Conservation (phyloP, 2,797 vertebrate species). For the Hapalemur alaotrensis region DNA sequence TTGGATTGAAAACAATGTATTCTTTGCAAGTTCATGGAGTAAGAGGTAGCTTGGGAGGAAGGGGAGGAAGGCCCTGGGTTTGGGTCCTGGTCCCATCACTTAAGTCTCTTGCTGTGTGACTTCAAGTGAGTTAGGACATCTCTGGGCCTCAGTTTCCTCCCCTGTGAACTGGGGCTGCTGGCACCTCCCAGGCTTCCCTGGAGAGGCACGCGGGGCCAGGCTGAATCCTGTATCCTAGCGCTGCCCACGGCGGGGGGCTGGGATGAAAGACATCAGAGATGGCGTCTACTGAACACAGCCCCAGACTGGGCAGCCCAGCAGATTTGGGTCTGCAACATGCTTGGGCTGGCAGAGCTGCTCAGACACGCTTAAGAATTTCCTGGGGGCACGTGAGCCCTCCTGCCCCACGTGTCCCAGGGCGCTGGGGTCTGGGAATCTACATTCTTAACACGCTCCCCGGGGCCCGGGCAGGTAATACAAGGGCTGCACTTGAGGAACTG, state of each 20-base stretch:
- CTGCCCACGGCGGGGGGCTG: fast-evolving
- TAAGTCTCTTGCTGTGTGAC: neutral
- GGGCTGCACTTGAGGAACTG: neutral
- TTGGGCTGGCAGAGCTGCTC: neutral
- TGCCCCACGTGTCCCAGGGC: neutral
- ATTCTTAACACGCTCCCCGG: neutral
- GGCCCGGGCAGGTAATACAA: neutral
- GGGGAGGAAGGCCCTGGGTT: neutral
- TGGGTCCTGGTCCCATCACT: neutral
- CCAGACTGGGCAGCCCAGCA: neutral
- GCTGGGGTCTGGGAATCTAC: neutral
- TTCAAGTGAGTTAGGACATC: neutral
- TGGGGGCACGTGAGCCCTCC: neutral
- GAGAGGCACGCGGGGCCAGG: neutral
- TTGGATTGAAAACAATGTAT: neutral
- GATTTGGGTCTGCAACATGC: neutral
- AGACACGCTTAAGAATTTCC: neutral
- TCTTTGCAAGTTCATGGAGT: neutral
- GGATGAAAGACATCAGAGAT: fast-evolving
- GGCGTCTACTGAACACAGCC: no score
- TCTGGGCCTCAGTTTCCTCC: neutral
- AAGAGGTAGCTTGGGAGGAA: neutral
- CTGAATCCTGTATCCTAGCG: neutral
- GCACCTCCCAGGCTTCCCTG: neutral
- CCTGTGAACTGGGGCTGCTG: neutral